Evolutionary conservation across 2,797 vertebrate species (phyloP).

Genomic region (Botia almorhae): DNA sequence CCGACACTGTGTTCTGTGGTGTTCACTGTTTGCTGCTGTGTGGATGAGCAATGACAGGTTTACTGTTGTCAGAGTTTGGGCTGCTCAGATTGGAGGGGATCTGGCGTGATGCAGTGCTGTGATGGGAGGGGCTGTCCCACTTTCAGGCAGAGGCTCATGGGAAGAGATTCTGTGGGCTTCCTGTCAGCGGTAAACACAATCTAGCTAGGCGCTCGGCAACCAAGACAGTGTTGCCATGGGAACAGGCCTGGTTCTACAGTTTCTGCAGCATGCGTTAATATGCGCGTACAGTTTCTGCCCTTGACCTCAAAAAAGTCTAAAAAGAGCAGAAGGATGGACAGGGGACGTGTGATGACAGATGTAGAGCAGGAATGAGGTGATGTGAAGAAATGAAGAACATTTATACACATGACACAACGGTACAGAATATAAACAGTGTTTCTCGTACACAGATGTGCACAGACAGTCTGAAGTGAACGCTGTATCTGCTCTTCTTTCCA

Average conservation of each 20-base stretch:
- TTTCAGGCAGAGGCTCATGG: conserved; percentile 70
- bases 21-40: background rate
- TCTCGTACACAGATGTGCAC: too few relatives aligned
- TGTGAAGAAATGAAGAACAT: background rate
- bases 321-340: conserved; percentile 47
- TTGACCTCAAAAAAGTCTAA: conserved; percentile 73
- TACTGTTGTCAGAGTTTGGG: conserved; percentile 36
- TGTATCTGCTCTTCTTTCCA: too few relatives aligned
- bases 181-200: conserved; percentile 74
- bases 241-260: conserved; percentile 71
- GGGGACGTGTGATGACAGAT: too few relatives aligned
- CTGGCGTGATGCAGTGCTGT: conserved; percentile 65
- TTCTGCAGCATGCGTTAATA: conserved; percentile 64
- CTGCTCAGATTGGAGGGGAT: conserved; percentile 61
- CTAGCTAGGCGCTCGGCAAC: conserved; percentile 48
- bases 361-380: background rate
- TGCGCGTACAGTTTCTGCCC: conserved; percentile 69
- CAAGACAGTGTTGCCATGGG: conserved; percentile 78
- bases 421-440: too few relatives aligned
- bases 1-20: conserved; percentile 8
- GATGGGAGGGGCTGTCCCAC: conserved; percentile 75
- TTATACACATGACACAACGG: too few relatives aligned
- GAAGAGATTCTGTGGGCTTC: conserved; percentile 58
- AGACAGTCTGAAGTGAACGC: too few relatives aligned
- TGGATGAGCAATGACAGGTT: conserved; percentile 33